These are phyloP conservation scores for Odontocolon sp. DNA, from an alignment of 2,888 invertebrate species.

Conservation along the genomic window DNA sequence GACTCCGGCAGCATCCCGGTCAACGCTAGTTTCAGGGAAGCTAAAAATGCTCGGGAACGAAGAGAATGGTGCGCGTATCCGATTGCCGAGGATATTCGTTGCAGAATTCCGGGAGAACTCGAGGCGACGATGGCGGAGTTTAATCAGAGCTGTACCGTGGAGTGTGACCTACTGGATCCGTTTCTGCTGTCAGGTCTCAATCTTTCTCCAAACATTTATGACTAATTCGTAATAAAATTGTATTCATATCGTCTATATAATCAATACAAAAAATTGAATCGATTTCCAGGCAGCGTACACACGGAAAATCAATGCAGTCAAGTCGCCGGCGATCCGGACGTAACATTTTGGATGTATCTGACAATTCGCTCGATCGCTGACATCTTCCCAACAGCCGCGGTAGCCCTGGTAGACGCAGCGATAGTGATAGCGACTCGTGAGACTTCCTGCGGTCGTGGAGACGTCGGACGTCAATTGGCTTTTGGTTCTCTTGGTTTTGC, in stretches of 20 bases:
- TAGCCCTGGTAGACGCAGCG: conserved; percentile 88
- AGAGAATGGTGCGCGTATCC: conserved; percentile 87
- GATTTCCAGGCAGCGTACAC: conserved; percentile 83
- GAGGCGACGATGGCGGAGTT: conserved; percentile 75
- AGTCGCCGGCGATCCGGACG: conserved; percentile 84
- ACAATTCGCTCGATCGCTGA: conserved; percentile 88
- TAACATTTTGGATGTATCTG: conserved; percentile 88
- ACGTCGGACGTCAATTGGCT: conserved; percentile 90
- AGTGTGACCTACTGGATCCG: conserved; percentile 88
- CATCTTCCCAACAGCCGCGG: conserved; percentile 88
- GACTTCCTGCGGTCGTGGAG: conserved; percentile 90
- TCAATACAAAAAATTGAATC: not conserved
- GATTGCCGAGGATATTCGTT: conserved; percentile 81
- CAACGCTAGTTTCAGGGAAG: conserved; percentile 82
- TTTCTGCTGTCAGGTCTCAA: conserved; percentile 83
- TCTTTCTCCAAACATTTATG: conserved; percentile 40
- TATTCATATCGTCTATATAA: not conserved
- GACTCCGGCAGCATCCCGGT: conserved; percentile 82
- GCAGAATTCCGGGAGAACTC: conserved; percentile 84
- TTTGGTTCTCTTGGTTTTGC: conserved; percentile 89
- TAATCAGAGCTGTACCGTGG: conserved; percentile 84
- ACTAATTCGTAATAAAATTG: not conserved
- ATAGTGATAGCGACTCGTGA: conserved; percentile 92
- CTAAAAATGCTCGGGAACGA: conserved; percentile 80
- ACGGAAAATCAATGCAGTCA: conserved; percentile 86